Evolutionary conservation across 2,797 vertebrate species (phyloP).

Genomic region (Gastrophryne carolinensis): DNA sequence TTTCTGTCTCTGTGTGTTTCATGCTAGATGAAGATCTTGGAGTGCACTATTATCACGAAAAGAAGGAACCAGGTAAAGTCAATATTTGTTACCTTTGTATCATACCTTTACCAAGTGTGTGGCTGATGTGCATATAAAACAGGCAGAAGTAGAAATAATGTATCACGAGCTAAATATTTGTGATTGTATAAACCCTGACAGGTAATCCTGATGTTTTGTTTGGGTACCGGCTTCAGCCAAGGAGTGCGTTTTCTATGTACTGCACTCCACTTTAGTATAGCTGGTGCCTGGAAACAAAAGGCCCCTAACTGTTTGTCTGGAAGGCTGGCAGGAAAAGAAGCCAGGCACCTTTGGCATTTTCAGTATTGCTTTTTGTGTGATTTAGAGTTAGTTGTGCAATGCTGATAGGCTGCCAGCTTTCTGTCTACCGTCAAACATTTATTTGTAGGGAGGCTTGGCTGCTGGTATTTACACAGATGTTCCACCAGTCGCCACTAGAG

Average conservation of each 20-base stretch:
- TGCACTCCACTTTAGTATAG: not conserved
- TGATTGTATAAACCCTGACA: not conserved
- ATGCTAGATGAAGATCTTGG: constrained; percentile 88
- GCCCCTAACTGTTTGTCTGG: not conserved
- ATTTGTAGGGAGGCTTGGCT: not conserved
- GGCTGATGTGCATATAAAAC: not conserved
- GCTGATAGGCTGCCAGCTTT: not conserved
- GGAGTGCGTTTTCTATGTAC: not conserved
- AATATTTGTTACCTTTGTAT: not conserved
- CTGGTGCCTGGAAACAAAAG: not conserved
- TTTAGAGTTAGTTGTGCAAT: constrained; percentile 7
- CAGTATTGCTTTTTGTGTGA: constrained; percentile 1
- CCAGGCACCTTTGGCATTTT: not conserved
- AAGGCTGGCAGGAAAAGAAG: not conserved
- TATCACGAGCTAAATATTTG: not conserved
- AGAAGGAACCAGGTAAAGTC: constrained; percentile 86
- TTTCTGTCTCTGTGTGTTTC: constrained; percentile 2
- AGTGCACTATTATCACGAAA: constrained; percentile 88
- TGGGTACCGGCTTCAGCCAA: not conserved
- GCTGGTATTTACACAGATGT: not conserved
- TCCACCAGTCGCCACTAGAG: constrained; percentile 77
- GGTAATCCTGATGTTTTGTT: not conserved
- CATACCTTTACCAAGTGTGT: not conserved
- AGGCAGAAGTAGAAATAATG: not conserved
- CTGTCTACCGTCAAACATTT: not conserved